Conservation (phyloP, 2,888 invertebrate species). For the Pristionchus mayeri region DNA sequence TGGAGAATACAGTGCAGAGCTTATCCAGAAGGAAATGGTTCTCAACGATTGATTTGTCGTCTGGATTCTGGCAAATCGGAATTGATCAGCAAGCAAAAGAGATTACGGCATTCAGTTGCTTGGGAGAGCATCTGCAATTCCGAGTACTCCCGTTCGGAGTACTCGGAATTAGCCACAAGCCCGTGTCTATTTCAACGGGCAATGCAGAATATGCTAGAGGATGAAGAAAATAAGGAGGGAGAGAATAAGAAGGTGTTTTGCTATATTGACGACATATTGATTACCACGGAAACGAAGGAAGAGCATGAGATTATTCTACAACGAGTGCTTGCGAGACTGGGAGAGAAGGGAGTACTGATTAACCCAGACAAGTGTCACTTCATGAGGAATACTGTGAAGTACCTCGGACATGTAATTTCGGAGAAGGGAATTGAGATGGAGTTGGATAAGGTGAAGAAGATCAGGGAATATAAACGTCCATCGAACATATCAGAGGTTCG, state of each 20-base stretch:
- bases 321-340: conserved; percentile 21
- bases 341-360: conserved; percentile 3
- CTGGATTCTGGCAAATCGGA: conserved; percentile 61
- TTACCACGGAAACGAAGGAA: background rate
- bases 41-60: conserved; percentile 53
- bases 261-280: conserved; percentile 64
- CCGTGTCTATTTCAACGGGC: conserved; percentile 67
- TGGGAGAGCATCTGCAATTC: conserved; percentile 62
- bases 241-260: conserved; percentile 42
- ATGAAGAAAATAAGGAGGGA: conserved; percentile 36
- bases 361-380: conserved; percentile 53
- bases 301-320: conserved; percentile 24
- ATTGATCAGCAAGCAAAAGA: conserved; percentile 54
- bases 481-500: conserved; percentile 50
- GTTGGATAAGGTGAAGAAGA: conserved; percentile 49
- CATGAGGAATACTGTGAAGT: conserved; percentile 39
- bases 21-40: conserved; percentile 51
- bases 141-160: conserved; percentile 66
- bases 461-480: conserved; percentile 52
- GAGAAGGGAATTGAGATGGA: conserved; percentile 49
- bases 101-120: conserved; percentile 63
- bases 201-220: conserved; percentile 57
- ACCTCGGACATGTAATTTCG: conserved; percentile 53
- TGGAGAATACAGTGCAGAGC: conserved; percentile 50
- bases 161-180: conserved; percentile 61